phyloP scores from a whole-genome alignment of 2,888 invertebrate genomes.

The Carcina quercana region DNA sequence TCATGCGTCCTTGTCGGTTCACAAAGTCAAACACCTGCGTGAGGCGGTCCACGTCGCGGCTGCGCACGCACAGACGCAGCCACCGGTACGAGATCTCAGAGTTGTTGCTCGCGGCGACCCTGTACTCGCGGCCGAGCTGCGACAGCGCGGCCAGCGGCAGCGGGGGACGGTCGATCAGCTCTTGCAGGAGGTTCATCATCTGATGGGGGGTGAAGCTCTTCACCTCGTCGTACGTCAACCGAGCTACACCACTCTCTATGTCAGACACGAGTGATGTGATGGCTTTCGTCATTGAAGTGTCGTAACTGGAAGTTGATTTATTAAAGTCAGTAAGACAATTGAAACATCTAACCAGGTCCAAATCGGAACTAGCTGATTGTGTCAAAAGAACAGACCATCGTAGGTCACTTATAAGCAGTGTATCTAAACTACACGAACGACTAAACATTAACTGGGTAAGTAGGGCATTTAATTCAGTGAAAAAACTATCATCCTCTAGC shows the following conservation, averaged over 20 bases:
- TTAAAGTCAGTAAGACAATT: too few species aligned
- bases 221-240: constrained; percentile 68
- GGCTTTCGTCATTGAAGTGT: constrained; percentile 77
- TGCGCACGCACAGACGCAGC: constrained; percentile 85
- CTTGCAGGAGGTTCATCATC: constrained; percentile 79
- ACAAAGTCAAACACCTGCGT: constrained; percentile 83
- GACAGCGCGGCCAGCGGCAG: constrained; percentile 69
- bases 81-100: constrained; percentile 83
- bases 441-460: too few species aligned
- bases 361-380: too few species aligned
- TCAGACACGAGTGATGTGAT: constrained; percentile 73
- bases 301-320: constrained; percentile 77
- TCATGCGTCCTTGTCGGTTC: constrained; percentile 91
- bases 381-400: too few species aligned
- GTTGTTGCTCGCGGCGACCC: constrained; percentile 79
- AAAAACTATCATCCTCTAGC: too few species aligned
- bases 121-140: constrained; percentile 70
- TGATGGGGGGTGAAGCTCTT: constrained; percentile 76
- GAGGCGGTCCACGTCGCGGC: constrained; percentile 79
- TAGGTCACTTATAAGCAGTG: too few species aligned
- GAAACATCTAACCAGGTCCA: too few species aligned
- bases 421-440: too few species aligned
- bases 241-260: constrained; percentile 40
- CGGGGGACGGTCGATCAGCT: constrained; percentile 73
- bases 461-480: too few species aligned